phyloP scores from a whole-genome alignment of 2,113 vertebrate genomes.

The Chlorodrepanis virens region DNA sequence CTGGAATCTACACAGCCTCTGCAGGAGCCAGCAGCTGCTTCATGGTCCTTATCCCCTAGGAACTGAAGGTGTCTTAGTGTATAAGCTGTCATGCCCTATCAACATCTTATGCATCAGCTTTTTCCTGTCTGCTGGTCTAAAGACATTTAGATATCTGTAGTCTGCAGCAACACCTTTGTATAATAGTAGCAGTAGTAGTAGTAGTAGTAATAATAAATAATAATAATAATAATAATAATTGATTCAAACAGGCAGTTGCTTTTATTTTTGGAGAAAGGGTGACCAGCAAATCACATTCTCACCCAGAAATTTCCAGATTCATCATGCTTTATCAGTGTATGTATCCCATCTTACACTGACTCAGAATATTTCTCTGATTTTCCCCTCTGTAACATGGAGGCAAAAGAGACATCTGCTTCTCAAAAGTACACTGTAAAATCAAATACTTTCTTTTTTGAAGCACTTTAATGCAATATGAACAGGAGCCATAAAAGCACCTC shows the following conservation, averaged over 20 bases:
- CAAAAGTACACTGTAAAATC: not conserved
- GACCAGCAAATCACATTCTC: accelerated
- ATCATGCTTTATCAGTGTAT: not conserved
- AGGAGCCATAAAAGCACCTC: not conserved
- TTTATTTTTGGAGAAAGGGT: not conserved
- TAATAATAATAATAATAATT: not conserved
- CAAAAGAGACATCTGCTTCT: not conserved
- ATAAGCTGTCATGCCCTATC: not conserved
- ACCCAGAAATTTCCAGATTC: not conserved
- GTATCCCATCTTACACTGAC: accelerated
- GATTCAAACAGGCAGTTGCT: not conserved
- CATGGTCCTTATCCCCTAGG: not conserved
- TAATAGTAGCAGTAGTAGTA: not conserved
- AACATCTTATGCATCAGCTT: not conserved
- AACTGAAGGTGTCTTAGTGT: not conserved
- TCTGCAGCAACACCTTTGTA: not conserved
- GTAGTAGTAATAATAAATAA: too few species aligned
- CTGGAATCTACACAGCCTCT: not conserved
- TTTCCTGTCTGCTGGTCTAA: not conserved
- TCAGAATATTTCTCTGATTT: not conserved
- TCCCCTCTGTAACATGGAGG: not conserved
- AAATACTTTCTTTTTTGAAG: not conserved
- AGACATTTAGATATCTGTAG: not conserved
- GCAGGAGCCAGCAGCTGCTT: not conserved
- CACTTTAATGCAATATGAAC: not conserved